Evolutionary conservation across 2,888 invertebrate species (phyloP).

Genomic region (Linnaemya vulpina): DNA sequence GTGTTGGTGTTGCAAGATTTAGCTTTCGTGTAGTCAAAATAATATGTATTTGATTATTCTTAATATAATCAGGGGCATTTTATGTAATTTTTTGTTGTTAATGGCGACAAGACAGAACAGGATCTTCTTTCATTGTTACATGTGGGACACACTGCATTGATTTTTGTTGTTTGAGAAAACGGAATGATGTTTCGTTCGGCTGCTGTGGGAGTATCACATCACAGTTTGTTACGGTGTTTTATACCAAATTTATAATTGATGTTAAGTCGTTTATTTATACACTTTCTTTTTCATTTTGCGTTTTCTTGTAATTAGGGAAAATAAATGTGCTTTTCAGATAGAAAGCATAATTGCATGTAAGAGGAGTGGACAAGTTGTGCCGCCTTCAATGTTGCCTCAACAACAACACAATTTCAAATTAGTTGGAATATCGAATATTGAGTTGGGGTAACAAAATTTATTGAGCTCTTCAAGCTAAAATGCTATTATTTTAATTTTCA

Average conservation of each 20-base stretch:
- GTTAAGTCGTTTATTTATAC: conserved; percentile 15
- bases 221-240: conserved; percentile 51
- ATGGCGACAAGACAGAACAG: neutral
- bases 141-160: neutral
- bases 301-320: conserved; percentile 21
- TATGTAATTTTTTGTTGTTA: conserved; percentile 13
- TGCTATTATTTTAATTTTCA: no score
- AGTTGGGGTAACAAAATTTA: no score
- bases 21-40: conserved; percentile 33
- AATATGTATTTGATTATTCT: conserved; percentile 67
- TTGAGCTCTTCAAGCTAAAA: no score
- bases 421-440: neutral
- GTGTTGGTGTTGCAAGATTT: conserved; percentile 3
- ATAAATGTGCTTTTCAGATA: conserved; percentile 16
- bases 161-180: conserved; percentile 13
- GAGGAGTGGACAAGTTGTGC: conserved; percentile 1
- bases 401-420: neutral
- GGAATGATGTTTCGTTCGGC: neutral
- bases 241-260: conserved; percentile 59
- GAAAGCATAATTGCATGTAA: neutral
- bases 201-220: conserved; percentile 7
- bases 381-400: neutral
- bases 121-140: neutral
- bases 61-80: conserved; percentile 53
- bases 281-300: conserved; percentile 3